These are phyloP conservation scores for Leptopilina syphax DNA, from an alignment of 2,888 invertebrate species.

Conservation along the genomic window DNA sequence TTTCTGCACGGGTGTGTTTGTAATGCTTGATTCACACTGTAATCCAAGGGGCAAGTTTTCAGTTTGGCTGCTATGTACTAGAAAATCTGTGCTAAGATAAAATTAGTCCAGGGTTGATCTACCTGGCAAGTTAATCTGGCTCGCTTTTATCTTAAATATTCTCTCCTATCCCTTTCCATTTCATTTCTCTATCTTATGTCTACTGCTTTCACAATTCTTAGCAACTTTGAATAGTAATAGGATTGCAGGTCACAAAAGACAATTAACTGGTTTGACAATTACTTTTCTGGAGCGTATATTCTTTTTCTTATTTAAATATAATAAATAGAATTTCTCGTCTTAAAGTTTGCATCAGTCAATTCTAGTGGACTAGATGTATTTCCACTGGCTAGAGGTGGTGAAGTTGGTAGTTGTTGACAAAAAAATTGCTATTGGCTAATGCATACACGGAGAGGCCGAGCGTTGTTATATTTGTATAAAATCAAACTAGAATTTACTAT, in stretches of 20 bases:
- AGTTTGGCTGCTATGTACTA: constrained; percentile 46
- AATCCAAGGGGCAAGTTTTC: constrained; percentile 13
- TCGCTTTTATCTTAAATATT: constrained; percentile 29
- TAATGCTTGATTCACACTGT: not conserved
- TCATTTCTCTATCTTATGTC: constrained; percentile 9
- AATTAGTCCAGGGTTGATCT: constrained; percentile 60
- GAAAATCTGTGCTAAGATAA: constrained; percentile 63
- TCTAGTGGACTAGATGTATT: too few species aligned
- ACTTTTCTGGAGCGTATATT: too few species aligned
- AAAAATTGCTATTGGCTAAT: too few species aligned
- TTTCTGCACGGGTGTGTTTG: not conserved
- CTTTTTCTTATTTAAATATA: too few species aligned
- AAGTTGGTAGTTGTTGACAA: too few species aligned
- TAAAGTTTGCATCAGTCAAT: too few species aligned
- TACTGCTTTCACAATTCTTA: too few species aligned
- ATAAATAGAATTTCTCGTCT: too few species aligned
- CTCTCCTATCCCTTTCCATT: constrained; percentile 41
- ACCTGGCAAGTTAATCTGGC: constrained; percentile 56
- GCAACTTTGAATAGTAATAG: not conserved
- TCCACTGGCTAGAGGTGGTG: too few species aligned
- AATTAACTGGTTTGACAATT: not conserved
- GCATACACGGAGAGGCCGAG: too few species aligned
- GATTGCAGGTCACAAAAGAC: not conserved
- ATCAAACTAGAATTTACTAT: too few species aligned
- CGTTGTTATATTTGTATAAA: too few species aligned